Evolutionary conservation across 2,888 invertebrate genomes (phyloP).

Genomic region (Cordylochernes scorpioides): DNA sequence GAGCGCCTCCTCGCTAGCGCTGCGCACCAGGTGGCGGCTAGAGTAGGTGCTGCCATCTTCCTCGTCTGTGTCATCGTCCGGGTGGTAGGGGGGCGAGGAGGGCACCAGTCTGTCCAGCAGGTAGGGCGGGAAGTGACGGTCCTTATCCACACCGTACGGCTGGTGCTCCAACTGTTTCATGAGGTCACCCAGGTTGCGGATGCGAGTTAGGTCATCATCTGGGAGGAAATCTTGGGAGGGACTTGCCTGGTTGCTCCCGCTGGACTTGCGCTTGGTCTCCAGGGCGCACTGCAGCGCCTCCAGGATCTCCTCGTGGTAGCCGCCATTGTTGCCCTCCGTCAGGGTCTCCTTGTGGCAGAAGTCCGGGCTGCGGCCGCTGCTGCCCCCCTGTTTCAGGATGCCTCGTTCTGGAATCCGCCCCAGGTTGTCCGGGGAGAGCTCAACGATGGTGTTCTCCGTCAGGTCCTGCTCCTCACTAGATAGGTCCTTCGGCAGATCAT

Average conservation of each 20-base stretch:
- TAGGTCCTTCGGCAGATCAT: neutral
- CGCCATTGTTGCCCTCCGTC: slow-evolving; percentile 57
- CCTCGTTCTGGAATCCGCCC: too few species aligned
- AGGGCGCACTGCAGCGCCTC: slow-evolving; percentile 38
- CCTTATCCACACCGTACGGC: slow-evolving; percentile 4
- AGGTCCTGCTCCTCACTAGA: slow-evolving; percentile 2
- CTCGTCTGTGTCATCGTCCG: slow-evolving; percentile 11
- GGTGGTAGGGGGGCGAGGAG: slow-evolving; percentile 4
- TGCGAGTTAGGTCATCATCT: slow-evolving; percentile 53
- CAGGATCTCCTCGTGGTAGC: slow-evolving; percentile 70
- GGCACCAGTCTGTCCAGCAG: slow-evolving; percentile 10
- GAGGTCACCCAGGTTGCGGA: slow-evolving; percentile 66
- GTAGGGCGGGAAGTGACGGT: slow-evolving; percentile 38
- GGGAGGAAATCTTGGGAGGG: slow-evolving; percentile 39
- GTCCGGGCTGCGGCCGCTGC: slow-evolving; percentile 16
- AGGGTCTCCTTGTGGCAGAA: slow-evolving; percentile 31
- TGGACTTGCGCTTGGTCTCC: slow-evolving; percentile 23
- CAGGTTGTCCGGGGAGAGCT: too few species aligned
- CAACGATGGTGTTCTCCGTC: slow-evolving; percentile 45
- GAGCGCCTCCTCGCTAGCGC: slow-evolving; percentile 17
- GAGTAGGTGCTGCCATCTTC: slow-evolving; percentile 12
- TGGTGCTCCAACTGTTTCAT: slow-evolving; percentile 30
- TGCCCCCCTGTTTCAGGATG: too few species aligned
- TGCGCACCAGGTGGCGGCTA: slow-evolving; percentile 14
- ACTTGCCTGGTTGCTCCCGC: slow-evolving; percentile 37